Base-by-base conservation (phyloP, 2,888 invertebrate species). In the Altica lythri region DNA sequence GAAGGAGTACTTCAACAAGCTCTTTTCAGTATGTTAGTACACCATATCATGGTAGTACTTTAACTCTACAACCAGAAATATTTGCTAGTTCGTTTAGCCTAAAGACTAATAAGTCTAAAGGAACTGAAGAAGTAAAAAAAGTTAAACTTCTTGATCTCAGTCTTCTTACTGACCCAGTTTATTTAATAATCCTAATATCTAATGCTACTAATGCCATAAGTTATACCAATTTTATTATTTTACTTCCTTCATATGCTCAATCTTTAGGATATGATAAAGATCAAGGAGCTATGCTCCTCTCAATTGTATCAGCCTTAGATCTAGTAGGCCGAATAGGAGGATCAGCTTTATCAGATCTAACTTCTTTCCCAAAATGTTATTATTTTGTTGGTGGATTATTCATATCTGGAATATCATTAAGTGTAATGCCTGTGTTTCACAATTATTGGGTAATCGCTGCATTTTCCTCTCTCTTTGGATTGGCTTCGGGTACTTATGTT, bases 151-250 rank as follows among this genome's bases (percentile, higher is more conserved):
- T 92, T 66, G 91, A 92, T 68, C 67, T 88, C 0, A 80, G 85
- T 14, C 74, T 92, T 0, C 72, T 92, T 0, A 86, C 81, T 71
- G 90, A 92, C 70, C 90, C 91, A 0, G 81, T 90, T 42, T 92
- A 91, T 68, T 78, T 92, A 49, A 86, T 92, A 0, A 90, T 92
- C 54, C 72, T 92, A 13, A 86, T 92, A 67, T 92, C 91, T 0
- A 92, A 91, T 67, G 91, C 89, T 35, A 90, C 92, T 0, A 90
- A 88, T 59, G 92, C 92, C 0, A 89, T 92, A 43, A 89, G 91
- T 55, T 92, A 91, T 66, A 92, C 92, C 0, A 92, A 92, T 69
- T 91, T 92, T 63, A 86, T 91, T 1, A 91, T 92, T 43, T 71
- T 92, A 12, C 80, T 92, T 13, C 92, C 92, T 3, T 83, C 86